Evolutionary conservation across 1,140 invertebrate species (phyloP).

Genomic region (Mactra quadrangularis): DNA sequence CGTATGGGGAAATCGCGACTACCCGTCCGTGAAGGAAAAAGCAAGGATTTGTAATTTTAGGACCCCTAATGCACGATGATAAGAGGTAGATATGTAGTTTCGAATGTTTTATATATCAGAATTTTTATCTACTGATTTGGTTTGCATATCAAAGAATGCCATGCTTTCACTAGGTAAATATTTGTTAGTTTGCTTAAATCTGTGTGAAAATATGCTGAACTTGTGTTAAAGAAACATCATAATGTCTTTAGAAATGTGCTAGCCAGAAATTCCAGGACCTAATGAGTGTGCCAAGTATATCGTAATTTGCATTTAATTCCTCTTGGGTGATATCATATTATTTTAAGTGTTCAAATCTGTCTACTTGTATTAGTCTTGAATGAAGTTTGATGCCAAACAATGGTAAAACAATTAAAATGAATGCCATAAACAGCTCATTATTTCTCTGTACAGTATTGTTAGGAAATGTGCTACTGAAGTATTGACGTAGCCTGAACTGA

Average conservation of each 20-base stretch:
- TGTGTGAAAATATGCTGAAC: slow-evolving; percentile 38
- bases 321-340: background rate
- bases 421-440: no score
- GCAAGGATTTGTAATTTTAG: slow-evolving; percentile 55
- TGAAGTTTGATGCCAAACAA: no score
- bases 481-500: no score
- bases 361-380: no score
- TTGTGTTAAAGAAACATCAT: background rate
- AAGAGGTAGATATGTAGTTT: slow-evolving; percentile 51
- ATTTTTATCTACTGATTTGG: slow-evolving; percentile 55
- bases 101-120: slow-evolving; percentile 52
- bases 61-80: slow-evolving; percentile 42
- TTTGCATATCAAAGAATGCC: slow-evolving; percentile 60
- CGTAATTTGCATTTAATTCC: background rate
- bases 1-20: slow-evolving; percentile 42
- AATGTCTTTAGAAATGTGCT: background rate
- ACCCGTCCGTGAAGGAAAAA: slow-evolving; percentile 50
- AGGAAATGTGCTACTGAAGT: no score
- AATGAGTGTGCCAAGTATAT: background rate
- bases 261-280: background rate
- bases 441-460: no score
- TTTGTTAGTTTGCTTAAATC: slow-evolving; percentile 11
- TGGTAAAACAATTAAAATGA: no score
- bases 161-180: slow-evolving; percentile 9
- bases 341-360: background rate